Base-by-base conservation (phyloP, 1,140 invertebrate species). In the Cherax destructor region DNA sequence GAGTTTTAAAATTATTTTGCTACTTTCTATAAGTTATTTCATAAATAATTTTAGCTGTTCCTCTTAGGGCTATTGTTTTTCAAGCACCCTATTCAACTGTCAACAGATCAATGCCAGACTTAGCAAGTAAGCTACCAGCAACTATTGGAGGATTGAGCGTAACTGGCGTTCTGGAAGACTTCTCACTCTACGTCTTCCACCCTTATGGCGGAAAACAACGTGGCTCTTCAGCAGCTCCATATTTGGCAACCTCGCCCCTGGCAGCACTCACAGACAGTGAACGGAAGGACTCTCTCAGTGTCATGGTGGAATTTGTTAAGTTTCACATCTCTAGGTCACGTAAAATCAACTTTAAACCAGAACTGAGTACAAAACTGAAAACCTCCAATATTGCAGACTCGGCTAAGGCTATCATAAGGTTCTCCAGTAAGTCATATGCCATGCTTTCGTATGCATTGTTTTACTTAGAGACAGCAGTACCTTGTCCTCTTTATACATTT, bases 161-260 rank as follows among this genome's bases (percentile, higher is more conserved):
- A 0, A 99, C 98, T 0, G 98, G 98, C 5, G 99, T 98, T 94
- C 95, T 99, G 83, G 97, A 98, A 0, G 98, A 99, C 94, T 99
- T 99, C 94, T 99, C 98, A 1, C 97, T 99, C 1, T 99, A 99
- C 94, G 98, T 99, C 92, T 99, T 99, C 95, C 98, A 99, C 95
- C 98, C 98, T 0, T 99, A 99, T 94, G 98, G 98, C 18, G 98
- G 96, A 94, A 94, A 93, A 65, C 93, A 89, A 59, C 80, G 93
- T n/a, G 84, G 83, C 7, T 72, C 85, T 9, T 86, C 84, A 49
- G 84, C 84, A 5, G 86, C 85, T 52, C 86, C 80, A 4, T 92
- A 84, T 59, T 59, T 86, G 16, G 87, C 76, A 16, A 50, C 93
- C 7, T 94, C 93, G 6, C 97, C 97, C 0, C 47, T 91, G 83